Evolutionary conservation across 2,113 vertebrate species (phyloP), one percentile per base, ranked within the genome.

Genomic region (Labeo catla): DNA sequence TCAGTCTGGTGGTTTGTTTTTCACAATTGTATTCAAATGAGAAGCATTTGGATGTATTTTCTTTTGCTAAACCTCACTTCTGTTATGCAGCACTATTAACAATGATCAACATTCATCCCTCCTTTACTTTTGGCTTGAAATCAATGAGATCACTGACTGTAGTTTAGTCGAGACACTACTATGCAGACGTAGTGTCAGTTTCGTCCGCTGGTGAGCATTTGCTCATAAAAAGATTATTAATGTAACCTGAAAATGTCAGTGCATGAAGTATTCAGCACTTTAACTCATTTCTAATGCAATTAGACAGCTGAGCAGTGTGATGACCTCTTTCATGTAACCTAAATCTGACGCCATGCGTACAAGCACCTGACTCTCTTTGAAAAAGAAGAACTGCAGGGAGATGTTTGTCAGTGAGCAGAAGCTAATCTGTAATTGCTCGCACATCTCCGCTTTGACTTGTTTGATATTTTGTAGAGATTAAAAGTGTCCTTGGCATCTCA

Each of bases 401-500:
- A 63, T 47, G 52, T 63, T 36, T 63, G 36, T 11, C 49, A 16
- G 13, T 4, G 36, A 45, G 70, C 39, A 21, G 68, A 72, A 72
- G 68, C 7, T 81, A 50, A 43, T 77, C 61, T 50, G 49, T 81
- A 61, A 81, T 47, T n/a, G 57, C 34, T 11, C 2, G 59, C 23
- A n/a, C 63, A 7, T 81, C 78, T 81, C 59, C 9, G 11, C 4
- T 76, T 28, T 13, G n/a, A 52, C 74, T 50, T 76, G 47, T 76
- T 76, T 15, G n/a, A 76, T 76, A 76, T 76, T 76, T 12, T 28
- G 47, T 16, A 15, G 68, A 52, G 74, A 76, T 76, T 52, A 49
- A 23, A 50, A 89, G 91, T 92, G 90, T 90, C 80, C 88, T 15
- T 16, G 49, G 21, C 11, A 8, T 47, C 72, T 74, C 72, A n/a